phyloP scores from a whole-genome alignment of 2,113 vertebrate genomes.

The Ranitomeya variabilis region DNA sequence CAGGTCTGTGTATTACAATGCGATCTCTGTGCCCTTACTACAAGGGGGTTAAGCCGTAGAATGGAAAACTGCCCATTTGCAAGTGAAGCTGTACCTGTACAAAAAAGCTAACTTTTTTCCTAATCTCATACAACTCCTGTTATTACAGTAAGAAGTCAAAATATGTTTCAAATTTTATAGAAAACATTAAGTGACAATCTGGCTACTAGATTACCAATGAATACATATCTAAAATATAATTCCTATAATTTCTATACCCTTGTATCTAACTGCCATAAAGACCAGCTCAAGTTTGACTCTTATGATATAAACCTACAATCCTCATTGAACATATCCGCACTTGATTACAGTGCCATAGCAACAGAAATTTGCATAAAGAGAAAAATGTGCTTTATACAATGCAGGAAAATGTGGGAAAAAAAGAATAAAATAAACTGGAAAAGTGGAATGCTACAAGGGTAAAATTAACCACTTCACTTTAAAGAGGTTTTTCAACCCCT shows the following conservation, averaged over 20 bases:
- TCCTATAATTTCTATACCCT: background rate
- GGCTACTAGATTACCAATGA: background rate
- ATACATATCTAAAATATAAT: background rate
- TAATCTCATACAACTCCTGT: background rate
- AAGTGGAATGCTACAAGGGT: background rate
- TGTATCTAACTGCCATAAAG: background rate
- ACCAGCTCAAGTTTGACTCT: background rate
- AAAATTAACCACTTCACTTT: background rate
- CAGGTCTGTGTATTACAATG: no score
- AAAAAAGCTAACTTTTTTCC: background rate
- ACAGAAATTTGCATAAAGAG: background rate
- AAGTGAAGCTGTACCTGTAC: background rate
- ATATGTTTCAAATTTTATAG: background rate
- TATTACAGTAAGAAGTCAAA: background rate
- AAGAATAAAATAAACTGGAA: background rate
- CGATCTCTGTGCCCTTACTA: no score
- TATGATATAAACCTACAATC: background rate
- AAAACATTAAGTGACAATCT: background rate
- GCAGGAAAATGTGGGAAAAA: background rate
- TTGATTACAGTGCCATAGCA: slow-evolving; percentile 4
- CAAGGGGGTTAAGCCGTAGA: no score
- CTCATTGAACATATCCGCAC: background rate
- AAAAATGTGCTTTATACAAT: background rate
- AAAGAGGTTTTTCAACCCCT: background rate
- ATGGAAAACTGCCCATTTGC: no score